Base-by-base conservation (phyloP, 2,113 vertebrate genomes). In the Candoia aspera region DNA sequence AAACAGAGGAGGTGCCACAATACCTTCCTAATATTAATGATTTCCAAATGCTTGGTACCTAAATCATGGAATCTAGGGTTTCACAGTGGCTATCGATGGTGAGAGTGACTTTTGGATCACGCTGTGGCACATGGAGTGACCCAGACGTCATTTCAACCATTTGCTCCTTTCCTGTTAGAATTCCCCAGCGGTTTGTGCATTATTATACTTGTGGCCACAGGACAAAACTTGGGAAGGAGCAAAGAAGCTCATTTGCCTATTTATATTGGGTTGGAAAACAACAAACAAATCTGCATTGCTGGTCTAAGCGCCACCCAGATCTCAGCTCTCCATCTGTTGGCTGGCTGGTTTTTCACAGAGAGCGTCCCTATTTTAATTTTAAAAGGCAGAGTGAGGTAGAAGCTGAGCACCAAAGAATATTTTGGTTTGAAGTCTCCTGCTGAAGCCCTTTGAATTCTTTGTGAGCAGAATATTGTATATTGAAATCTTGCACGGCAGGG, bases 81-180 rank as follows among this genome's bases (percentile, higher is more conserved):
- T 68, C 29, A 68, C 29, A n/a, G 64, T 29, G n/a, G 29, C 9
- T 49, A 12, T 68, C 12, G 3, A 1, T n/a, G 29, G 64, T 12
- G 1, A 68, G 64, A 68, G 12, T n/a, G 64, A n/a, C 64, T 15
- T n/a, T 68, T n/a, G 64, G 64, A 15, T n/a, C 29, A n/a, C 62
- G 26, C 13, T 29, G 62, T 68, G 26, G 29, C 62, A 3, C 29
- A 68, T 15, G 29, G 29, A 29, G 13, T n/a, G 29, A 68, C 64
- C 64, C 64, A 68, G 29, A 68, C 2, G 5, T 12, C 13, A 3
- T 68, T 68, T 8, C 64, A n/a, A 33, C 29, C 95, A 89, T 88
- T 94, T 92, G 94, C 96, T 96, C 89, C 95, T 94, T 94, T 93
- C 92, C 84, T 90, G 94, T 91, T 94, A 89, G 93, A 90, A 55